A percentile compares a stretch with the other conserved stretches of the same genome.
These are phyloP conservation scores for Ammodytes dubius DNA, from an alignment of 2,113 vertebrate species.

Conservation along the genomic window DNA sequence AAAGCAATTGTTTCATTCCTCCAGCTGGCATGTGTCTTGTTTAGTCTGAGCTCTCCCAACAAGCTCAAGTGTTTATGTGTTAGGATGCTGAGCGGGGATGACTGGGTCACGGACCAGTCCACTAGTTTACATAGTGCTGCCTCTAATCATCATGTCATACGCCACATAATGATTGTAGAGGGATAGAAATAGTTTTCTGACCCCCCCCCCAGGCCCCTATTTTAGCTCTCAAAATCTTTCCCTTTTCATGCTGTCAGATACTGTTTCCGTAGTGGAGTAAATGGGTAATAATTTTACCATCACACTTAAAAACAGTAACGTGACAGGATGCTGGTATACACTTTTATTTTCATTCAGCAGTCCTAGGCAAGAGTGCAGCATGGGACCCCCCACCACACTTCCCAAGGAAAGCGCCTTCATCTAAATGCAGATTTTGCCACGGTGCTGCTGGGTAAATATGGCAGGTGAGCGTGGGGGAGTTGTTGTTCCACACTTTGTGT, in stretches of 20 bases:
- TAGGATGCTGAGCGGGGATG: conserved; percentile 30
- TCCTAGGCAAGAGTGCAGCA: not conserved
- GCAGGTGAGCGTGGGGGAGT: conserved; percentile 5
- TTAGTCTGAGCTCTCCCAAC: conserved; percentile 33
- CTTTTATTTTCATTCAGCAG: not conserved
- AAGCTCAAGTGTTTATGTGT: conserved; percentile 44
- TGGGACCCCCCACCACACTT: not conserved
- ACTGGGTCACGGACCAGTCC: conserved; percentile 38
- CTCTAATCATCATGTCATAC: conserved; percentile 47
- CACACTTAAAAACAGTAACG: not conserved
- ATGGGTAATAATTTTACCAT: not conserved
- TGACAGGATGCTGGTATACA: not conserved
- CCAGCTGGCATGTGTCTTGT: conserved; percentile 41
- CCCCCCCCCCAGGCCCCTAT: not conserved
- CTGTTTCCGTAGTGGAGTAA: not conserved
- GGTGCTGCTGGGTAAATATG: conserved; percentile 16
- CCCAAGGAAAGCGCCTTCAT: conserved; percentile 23
- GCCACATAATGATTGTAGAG: conserved; percentile 20
- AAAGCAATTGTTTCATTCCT: conserved; percentile 55
- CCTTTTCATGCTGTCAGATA: conserved; percentile 7
- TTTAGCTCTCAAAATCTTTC: not conserved
- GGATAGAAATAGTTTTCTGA: conserved; percentile 1
- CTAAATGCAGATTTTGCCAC: conserved; percentile 32
- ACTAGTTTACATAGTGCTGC: conserved; percentile 52
- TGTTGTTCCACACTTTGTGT: conserved; percentile 31